Conservation (phyloP, 2,797 vertebrate species). For the Pseudotriccus pelzelni region DNA sequence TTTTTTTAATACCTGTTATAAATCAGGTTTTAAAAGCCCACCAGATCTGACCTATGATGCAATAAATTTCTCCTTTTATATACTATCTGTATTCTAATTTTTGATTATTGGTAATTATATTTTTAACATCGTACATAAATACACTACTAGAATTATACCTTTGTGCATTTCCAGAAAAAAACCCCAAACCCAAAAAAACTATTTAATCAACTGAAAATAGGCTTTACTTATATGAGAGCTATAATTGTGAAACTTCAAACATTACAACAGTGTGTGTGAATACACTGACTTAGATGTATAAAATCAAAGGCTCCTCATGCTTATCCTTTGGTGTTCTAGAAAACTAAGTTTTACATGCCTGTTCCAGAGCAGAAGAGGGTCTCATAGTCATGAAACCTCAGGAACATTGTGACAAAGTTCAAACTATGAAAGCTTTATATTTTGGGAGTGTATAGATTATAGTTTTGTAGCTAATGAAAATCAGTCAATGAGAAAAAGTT, state of each 20-base stretch:
- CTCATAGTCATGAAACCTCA: background rate
- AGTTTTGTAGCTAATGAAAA: background rate
- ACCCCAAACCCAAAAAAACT: background rate
- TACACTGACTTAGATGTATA: background rate
- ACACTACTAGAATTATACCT: background rate
- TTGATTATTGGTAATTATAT: background rate
- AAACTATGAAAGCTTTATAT: background rate
- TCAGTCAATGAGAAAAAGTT: background rate
- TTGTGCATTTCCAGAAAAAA: background rate
- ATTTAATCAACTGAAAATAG: background rate
- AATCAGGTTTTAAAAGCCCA: background rate
- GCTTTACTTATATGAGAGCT: background rate
- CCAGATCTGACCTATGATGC: background rate
- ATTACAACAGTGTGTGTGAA: background rate
- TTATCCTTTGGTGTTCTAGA: background rate
- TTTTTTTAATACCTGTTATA: background rate
- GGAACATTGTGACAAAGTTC: background rate
- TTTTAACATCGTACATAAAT: background rate
- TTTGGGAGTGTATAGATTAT: background rate
- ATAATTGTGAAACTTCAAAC: background rate
- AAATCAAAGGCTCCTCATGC: rapidly evolving
- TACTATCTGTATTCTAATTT: background rate
- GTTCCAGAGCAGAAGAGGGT: background rate
- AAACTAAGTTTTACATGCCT: background rate
- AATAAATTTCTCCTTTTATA: background rate